Evolutionary conservation across 2,113 vertebrate genomes (phyloP), one percentile per base, ranked within the genome.

Genomic region (Carollia perspicillata): DNA sequence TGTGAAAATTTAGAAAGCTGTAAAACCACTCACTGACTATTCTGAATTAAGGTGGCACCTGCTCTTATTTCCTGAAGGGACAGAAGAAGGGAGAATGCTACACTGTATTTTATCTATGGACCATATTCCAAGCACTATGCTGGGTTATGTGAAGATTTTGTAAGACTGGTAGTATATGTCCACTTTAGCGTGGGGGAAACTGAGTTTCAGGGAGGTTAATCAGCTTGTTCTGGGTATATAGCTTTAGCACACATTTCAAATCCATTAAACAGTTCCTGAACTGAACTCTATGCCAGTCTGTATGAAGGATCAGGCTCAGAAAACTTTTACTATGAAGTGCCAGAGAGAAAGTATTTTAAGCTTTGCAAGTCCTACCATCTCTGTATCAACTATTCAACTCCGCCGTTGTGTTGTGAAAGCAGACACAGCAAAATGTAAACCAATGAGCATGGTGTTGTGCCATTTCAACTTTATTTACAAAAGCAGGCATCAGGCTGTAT

Each of bases 401-500:
- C 7, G 18, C 17, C 35, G 42, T 8, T 79, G n/a, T 37, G 28
- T 2, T 37, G 1, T 40, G 20, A 74, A 92, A 92, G 16, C 49
- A 65, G 4, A 22, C 17, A 47, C 14, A 23, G 42, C 37, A 60
- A 42, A 28, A 68, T 23, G 40, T 22, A 33, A 77, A 77, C 68
- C 17, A 74, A 47, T 47, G n/a, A 71, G 22, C 51, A 7, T 8
- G 5, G 2, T 8, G 71, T 0, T 92, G 28, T 81, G 53, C 55
- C 23, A 93, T 44, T 88, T 60, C 90, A 92, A 84, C 71, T 81
- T 95, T 94, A 84, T 90, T 84, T 47, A 63, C 11, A 84, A 80
- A 95, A 42, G 33, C 6, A 84, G n/a, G 35, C 0, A 44, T 4
- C 14, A 68, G 23, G 44, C 4, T 51, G 60, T 10, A 72, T 28